Percentiles rank a stretch among this genome's conserved stretches.
These are phyloP conservation scores for Apostichopus japonicus DNA, from an alignment of 35 echinoderm and acorn worm genomes.

Conservation along the genomic window DNA sequence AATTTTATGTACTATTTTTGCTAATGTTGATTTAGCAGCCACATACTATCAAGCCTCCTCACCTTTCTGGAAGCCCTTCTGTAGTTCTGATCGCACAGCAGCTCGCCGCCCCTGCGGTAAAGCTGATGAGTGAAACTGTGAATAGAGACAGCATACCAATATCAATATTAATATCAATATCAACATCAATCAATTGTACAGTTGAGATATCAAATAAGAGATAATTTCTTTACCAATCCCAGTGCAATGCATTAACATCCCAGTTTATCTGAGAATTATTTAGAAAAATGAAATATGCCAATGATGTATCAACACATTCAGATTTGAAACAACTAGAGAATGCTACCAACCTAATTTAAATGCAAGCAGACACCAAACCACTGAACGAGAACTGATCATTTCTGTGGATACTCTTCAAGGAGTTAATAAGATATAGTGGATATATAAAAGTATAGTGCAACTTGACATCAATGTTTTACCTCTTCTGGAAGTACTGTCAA, in stretches of 20 bases:
- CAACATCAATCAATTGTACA: too few relatives aligned
- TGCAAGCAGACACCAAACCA: too few relatives aligned
- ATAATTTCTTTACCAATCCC: too few relatives aligned
- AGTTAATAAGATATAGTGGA: too few relatives aligned
- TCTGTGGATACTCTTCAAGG: too few relatives aligned
- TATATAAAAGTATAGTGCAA: too few relatives aligned
- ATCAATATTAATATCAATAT: too few relatives aligned
- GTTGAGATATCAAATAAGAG: neutral
- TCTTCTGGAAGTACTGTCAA: constrained; percentile 96
- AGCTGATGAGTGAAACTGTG: constrained; percentile 80
- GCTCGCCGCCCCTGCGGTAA: constrained; percentile 65
- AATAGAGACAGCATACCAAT: neutral
- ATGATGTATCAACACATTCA: neutral
- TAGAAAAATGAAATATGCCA: neutral
- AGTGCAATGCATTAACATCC: neutral
- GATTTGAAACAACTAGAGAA: too few relatives aligned
- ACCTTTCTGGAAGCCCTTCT: constrained; percentile 87
- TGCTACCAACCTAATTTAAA: too few relatives aligned
- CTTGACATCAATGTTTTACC: constrained; percentile 55
- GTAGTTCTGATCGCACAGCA: constrained; percentile 77
- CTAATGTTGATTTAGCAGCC: too few relatives aligned
- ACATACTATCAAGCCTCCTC: neutral
- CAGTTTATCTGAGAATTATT: neutral
- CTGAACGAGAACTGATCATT: too few relatives aligned
- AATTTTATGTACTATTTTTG: too few relatives aligned